Percentiles rank a stretch among this genome's conserved stretches.
These are phyloP conservation scores for Allobates femoralis DNA, from an alignment of 2,797 vertebrate genomes.

Conservation along the genomic window DNA sequence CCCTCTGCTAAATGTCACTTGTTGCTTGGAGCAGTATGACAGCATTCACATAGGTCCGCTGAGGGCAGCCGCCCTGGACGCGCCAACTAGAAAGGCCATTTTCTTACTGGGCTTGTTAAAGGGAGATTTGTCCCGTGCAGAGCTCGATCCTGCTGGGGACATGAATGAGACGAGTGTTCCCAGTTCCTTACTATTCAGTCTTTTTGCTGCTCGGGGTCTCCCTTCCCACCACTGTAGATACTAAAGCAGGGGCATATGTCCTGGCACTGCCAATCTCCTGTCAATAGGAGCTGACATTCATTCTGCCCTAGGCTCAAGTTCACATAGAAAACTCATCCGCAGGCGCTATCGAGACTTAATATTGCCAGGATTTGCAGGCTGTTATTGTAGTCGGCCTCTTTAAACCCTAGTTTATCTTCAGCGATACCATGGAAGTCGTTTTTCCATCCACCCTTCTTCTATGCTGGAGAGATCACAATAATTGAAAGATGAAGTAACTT, in stretches of 20 bases:
- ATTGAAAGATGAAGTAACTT: background rate
- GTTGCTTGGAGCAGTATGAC: background rate
- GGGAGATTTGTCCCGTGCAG: conserved; percentile 37
- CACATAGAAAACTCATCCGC: background rate
- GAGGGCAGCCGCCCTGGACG: conserved; percentile 8
- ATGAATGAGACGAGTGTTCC: conserved; percentile 63
- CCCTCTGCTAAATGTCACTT: accelerated
- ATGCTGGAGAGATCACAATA: background rate
- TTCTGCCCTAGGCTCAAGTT: background rate
- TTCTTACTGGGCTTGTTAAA: conserved; percentile 45
- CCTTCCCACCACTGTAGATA: conserved; percentile 19
- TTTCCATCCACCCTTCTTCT: background rate
- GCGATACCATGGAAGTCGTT: background rate
- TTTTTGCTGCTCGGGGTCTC: background rate
- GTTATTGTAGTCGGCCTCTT: background rate
- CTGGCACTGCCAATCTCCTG: conserved; percentile 26
- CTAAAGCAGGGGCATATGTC: conserved; percentile 7
- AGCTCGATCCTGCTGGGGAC: conserved; percentile 7
- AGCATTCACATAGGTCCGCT: conserved; percentile 27
- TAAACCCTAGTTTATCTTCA: background rate
- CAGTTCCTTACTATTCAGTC: conserved; percentile 32
- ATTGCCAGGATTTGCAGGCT: background rate
- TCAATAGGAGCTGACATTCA: conserved; percentile 15
- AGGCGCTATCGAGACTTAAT: background rate
- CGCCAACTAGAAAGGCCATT: conserved; percentile 61